Evolutionary conservation across 2,888 invertebrate species (phyloP).

Genomic region (Chaetogeoica ovagalla): DNA sequence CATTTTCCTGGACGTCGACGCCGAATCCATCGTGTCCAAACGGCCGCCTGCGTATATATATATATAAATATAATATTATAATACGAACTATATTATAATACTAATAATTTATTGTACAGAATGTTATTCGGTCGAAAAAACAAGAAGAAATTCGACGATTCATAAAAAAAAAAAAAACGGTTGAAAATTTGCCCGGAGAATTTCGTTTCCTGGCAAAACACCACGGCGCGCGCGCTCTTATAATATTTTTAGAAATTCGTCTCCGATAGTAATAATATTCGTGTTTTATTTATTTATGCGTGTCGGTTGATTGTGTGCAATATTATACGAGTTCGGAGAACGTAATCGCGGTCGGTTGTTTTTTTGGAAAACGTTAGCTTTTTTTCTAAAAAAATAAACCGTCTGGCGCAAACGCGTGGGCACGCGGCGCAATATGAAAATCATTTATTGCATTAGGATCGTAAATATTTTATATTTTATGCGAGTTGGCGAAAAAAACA

Average conservation of each 20-base stretch:
- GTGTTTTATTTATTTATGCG: too few species aligned
- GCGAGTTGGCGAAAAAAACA: too few species aligned
- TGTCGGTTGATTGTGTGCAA: too few species aligned
- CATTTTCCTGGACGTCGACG: not conserved
- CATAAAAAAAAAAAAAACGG: not conserved
- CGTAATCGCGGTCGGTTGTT: too few species aligned
- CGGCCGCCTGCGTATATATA: not conserved
- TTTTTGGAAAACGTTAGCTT: too few species aligned
- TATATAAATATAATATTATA: not conserved
- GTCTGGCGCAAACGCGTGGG: too few species aligned
- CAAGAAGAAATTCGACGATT: not conserved
- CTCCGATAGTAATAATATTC: not conserved
- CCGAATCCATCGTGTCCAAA: not conserved
- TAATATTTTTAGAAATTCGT: conserved; percentile 33
- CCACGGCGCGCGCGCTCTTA: not conserved
- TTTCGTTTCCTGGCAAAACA: conserved; percentile 20
- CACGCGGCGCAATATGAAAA: too few species aligned
- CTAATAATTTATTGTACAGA: too few species aligned
- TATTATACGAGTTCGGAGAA: too few species aligned
- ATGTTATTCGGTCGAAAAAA: not conserved
- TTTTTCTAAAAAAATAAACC: too few species aligned
- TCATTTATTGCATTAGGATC: too few species aligned
- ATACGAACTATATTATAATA: not conserved
- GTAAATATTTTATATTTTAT: too few species aligned
- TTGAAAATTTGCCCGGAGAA: conserved; percentile 29